A percentile compares a stretch with the other conserved stretches of the same genome.
Evolutionary conservation across 2,113 vertebrate genomes (phyloP).

Genomic region (Hipposideros armiger): DNA sequence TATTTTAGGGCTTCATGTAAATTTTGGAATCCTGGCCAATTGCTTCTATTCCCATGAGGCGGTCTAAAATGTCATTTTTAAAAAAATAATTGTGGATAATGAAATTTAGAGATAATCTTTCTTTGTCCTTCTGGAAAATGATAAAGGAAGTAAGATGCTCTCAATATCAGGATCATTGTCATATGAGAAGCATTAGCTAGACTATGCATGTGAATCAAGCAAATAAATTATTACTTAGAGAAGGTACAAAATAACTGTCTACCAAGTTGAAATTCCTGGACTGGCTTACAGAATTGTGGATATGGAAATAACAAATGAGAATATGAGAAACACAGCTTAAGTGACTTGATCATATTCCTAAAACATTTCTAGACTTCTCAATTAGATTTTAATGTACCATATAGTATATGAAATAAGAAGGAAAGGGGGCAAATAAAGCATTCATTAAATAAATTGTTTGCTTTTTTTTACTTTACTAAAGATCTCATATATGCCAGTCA

Average conservation of each 20-base stretch:
- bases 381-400: neutral
- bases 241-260: neutral
- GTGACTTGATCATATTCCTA: neutral
- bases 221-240: neutral
- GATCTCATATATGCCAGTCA: neutral
- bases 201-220: neutral
- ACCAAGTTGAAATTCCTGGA: neutral
- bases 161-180: neutral
- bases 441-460: neutral
- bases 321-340: neutral
- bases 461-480: neutral
- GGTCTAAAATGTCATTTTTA: neutral
- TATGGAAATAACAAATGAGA: neutral
- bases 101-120: neutral
- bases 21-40: neutral
- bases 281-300: neutral
- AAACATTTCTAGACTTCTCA: neutral
- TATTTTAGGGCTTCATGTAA: neutral
- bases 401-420: neutral
- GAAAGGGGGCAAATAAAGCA: neutral
- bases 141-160: neutral
- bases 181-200: neutral
- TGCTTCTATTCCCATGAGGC: neutral
- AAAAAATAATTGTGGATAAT: neutral
- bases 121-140: neutral